Percentiles rank a stretch among this genome's conserved stretches.
Evolutionary conservation across 1,140 invertebrate genomes (phyloP).

Genomic region (Drosophila equinoxialis): DNA sequence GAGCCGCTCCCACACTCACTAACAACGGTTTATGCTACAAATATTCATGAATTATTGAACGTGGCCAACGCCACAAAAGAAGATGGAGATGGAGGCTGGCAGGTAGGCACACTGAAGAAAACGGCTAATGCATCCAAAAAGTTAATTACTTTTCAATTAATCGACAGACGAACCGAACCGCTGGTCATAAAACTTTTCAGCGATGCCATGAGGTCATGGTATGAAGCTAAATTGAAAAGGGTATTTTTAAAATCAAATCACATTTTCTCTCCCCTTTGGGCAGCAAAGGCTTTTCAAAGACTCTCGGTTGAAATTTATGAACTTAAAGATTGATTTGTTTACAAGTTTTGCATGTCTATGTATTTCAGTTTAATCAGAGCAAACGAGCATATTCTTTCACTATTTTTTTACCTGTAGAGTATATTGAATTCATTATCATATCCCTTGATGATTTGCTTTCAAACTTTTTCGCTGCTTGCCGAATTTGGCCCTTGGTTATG

Average conservation of each 20-base stretch:
- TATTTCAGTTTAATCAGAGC: slow-evolving; percentile 1
- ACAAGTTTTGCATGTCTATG: too few species aligned
- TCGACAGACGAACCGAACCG: slow-evolving; percentile 24
- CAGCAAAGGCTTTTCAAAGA: neutral
- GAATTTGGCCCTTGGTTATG: neutral
- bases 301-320: too few species aligned
- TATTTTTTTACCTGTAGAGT: neutral
- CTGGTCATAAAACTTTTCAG: neutral
- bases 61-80: slow-evolving; percentile 24
- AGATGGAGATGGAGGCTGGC: neutral
- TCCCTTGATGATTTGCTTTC: neutral
- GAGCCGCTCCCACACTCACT: slow-evolving; percentile 25
- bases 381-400: neutral
- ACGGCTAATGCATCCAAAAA: slow-evolving; percentile 53
- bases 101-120: neutral
- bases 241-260: neutral
- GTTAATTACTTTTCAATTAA: slow-evolving; percentile 79
- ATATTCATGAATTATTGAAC: slow-evolving; percentile 54
- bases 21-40: slow-evolving; percentile 41
- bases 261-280: neutral
- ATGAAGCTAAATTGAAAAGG: slow-evolving; percentile 6
- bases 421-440: slow-evolving; percentile 10
- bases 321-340: too few species aligned
- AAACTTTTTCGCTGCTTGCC: neutral
- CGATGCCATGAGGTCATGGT: neutral